Evolutionary conservation across 2,888 invertebrate genomes (phyloP).

Genomic region (Pomacea canaliculata): DNA sequence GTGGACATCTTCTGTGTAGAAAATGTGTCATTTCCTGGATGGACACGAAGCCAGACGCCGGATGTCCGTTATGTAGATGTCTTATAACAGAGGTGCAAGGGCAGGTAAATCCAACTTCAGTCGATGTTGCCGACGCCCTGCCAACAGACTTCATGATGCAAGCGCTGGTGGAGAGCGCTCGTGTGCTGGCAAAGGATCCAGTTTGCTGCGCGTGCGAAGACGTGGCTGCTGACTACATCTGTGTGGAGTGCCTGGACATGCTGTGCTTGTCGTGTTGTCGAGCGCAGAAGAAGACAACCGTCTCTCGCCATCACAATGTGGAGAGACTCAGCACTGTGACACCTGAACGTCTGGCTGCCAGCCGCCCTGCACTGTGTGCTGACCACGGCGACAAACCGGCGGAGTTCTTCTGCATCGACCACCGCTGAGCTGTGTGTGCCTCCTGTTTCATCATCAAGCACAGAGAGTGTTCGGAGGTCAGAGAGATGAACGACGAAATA

Average conservation of each 20-base stretch:
- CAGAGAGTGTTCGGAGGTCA: slow-evolving; percentile 3
- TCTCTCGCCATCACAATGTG: not conserved
- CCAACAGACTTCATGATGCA: slow-evolving; percentile 8
- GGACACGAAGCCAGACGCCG: no score
- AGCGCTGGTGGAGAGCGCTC: not conserved
- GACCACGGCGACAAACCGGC: not conserved
- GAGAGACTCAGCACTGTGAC: not conserved
- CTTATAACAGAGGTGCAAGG: no score
- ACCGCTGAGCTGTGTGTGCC: not conserved
- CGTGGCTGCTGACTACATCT: not conserved
- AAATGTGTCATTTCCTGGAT: no score
- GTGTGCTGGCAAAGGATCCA: not conserved
- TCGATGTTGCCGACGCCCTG: not conserved
- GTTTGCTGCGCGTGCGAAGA: slow-evolving; percentile 8
- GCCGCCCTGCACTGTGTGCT: not conserved
- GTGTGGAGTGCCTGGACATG: slow-evolving; percentile 7
- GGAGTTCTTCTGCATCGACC: not conserved
- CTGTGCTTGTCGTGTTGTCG: slow-evolving; percentile 1
- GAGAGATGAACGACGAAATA: not conserved
- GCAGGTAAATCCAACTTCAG: no score
- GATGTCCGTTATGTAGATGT: no score
- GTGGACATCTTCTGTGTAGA: no score
- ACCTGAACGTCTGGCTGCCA: not conserved
- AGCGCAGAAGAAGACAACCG: not conserved
- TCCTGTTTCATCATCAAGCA: not conserved